Conservation (phyloP, 2,113 vertebrate species). For the Centropus bengalensis region DNA sequence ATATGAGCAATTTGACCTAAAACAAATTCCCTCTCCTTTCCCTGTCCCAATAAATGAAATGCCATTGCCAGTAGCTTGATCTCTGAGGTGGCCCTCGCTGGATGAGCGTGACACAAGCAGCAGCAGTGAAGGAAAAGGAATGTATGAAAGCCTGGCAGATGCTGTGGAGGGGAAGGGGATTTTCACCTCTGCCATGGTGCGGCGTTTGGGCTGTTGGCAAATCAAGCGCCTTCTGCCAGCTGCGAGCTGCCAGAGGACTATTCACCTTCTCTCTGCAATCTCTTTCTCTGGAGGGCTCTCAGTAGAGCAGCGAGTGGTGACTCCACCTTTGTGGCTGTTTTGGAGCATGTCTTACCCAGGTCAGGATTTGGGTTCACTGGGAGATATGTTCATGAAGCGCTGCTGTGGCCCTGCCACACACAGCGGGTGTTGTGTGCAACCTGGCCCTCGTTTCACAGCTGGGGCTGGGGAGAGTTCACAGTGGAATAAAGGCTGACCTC, state of each 20-base stretch:
- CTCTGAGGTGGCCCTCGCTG: background rate
- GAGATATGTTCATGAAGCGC: background rate
- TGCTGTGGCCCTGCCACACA: background rate
- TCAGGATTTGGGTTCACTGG: background rate
- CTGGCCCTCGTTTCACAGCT: background rate
- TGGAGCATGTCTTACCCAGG: background rate
- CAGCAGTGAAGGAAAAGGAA: background rate
- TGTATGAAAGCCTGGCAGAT: background rate
- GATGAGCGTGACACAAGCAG: background rate
- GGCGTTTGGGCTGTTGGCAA: background rate
- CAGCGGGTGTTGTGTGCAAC: background rate
- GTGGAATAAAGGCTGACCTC: background rate
- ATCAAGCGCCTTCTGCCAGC: background rate
- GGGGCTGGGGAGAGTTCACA: background rate
- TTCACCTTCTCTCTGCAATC: background rate
- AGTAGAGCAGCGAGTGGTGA: background rate
- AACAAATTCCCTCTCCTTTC: background rate
- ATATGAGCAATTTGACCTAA: background rate
- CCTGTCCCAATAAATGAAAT: conserved; percentile 23
- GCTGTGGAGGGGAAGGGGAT: background rate
- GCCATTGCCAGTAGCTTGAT: background rate
- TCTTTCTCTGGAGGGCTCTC: background rate
- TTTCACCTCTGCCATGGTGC: background rate
- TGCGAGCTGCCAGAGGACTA: background rate
- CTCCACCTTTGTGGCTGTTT: background rate